Percentiles rank a stretch among this genome's conserved stretches.
phyloP scores from a whole-genome alignment of 2,888 invertebrate species.

The Phlogophora meticulosa region DNA sequence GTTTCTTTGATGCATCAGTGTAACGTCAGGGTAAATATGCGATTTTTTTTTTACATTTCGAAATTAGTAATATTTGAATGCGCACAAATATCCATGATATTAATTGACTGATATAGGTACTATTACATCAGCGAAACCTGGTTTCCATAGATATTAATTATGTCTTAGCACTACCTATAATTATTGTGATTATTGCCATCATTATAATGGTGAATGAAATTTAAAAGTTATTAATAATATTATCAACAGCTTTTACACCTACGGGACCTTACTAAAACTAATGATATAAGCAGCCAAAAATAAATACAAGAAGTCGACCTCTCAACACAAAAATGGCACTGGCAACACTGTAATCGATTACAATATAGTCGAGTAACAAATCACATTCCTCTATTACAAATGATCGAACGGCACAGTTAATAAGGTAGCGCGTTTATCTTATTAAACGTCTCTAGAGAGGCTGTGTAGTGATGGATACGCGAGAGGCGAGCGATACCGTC shows the following conservation, averaged over 20 bases:
- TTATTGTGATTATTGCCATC: constrained; percentile 5
- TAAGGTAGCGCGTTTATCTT: constrained; percentile 87
- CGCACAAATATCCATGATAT: too few relatives aligned
- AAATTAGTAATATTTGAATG: too few relatives aligned
- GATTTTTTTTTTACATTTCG: too few relatives aligned
- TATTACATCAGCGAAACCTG: neutral
- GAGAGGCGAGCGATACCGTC: constrained; percentile 78
- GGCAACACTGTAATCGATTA: constrained; percentile 65
- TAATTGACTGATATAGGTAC: too few relatives aligned
- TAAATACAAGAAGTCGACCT: constrained; percentile 46
- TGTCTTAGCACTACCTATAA: neutral
- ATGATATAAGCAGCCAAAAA: constrained; percentile 16
- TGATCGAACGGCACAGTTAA: constrained; percentile 80
- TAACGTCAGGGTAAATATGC: too few relatives aligned
- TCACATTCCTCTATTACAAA: constrained; percentile 73
- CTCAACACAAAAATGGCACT: constrained; percentile 64
- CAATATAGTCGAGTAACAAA: constrained; percentile 64
- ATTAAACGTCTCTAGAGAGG: constrained; percentile 74
- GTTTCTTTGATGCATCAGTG: too few relatives aligned
- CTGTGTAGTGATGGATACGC: constrained; percentile 83
- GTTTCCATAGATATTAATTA: neutral
- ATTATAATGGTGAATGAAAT: constrained; percentile 11
- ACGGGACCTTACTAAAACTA: neutral
- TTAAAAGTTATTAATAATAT: neutral
- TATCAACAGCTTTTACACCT: neutral